Base-by-base conservation (phyloP, 30 jellyfish, hydroid and myxozoan species). In the Aurelia coerulea region DNA sequence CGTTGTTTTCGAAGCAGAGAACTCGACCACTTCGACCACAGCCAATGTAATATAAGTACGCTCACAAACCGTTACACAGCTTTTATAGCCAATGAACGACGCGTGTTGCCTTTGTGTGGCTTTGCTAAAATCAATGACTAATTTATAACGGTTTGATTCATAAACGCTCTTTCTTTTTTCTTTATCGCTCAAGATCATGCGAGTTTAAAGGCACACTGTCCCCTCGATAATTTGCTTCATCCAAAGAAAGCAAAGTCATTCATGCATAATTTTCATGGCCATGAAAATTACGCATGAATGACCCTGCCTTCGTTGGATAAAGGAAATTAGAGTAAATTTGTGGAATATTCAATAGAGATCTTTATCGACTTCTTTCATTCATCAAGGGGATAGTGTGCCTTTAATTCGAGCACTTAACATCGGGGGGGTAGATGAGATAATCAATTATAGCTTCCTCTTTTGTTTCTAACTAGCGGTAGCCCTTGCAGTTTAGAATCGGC, bases 81-180 rank as follows among this genome's bases (percentile, higher is more conserved):
- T 60, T 83, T 72, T 83, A 83, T 83, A 83, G 92, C 92, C 92
- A 53, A 52, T 75, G 85, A 64, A 32, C 53, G 91, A 67, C 91
- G 81, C 92, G 92, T 83, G 92, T 75, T 56, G 62, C 92, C 52
- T 69, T 83, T 70, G 92, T 83, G 92, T 71, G 92, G 92, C 80
- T 83, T 83, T 29, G 31, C 78, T 71, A 23, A 71, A 83, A 83
- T 83, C 92, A 83, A 83, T 69, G 92, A 73, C 86, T 83, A 73
- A 83, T 83, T 83, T 83, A 83, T 83, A 83, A 83, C 92, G 92
- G 92, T 83, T 83, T 69, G 92, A 83, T 29, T 83, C 92, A 69
- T 71, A 83, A 71, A 71, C 11, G 66, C 86, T 33, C 73, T 15
- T 69, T 49, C 73, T 70, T 83, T 69, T 83, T 58, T 34, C 64